Conservation (phyloP, 2,797 vertebrate species). For the Xiphophorus birchmanni region DNA sequence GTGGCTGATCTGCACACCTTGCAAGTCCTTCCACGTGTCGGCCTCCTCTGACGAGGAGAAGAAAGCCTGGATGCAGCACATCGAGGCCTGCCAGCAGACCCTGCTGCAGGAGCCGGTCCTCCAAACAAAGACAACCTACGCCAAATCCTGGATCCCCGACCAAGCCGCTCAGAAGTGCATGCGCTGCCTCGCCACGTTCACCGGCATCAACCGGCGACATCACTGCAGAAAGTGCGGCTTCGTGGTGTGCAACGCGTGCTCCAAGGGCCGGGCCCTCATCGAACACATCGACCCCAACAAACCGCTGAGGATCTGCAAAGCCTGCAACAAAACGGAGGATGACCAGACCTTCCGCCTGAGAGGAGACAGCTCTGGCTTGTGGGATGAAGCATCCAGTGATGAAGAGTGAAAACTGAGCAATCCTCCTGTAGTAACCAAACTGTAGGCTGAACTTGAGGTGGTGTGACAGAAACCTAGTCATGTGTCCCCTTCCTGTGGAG, state of each 20-base stretch:
- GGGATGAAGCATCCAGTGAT: background rate
- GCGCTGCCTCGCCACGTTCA: conserved; percentile 89
- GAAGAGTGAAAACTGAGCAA: background rate
- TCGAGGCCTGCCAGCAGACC: conserved; percentile 60
- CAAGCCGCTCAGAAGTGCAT: conserved; percentile 88
- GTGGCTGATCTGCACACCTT: conserved; percentile 90
- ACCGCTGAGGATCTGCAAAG: background rate
- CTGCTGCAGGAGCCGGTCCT: conserved; percentile 59
- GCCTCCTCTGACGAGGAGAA: conserved; percentile 85
- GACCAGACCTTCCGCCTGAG: background rate
- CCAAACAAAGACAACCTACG: conserved; percentile 65
- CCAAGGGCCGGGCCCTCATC: conserved; percentile 37
- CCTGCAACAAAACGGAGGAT: background rate
- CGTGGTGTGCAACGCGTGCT: conserved; percentile 89
- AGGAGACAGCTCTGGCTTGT: background rate
- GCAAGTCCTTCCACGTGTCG: conserved; percentile 91
- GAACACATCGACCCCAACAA: background rate
- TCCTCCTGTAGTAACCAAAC: background rate
- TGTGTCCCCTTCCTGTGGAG: background rate
- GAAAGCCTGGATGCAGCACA: conserved; percentile 88
- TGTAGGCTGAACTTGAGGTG: background rate
- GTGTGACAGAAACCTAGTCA: background rate
- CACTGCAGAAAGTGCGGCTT: conserved; percentile 94
- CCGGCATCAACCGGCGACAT: conserved; percentile 81
- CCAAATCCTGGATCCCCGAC: conserved; percentile 90